These are phyloP conservation scores for Villa cingulata DNA, from an alignment of 2,888 invertebrate genomes.

Conservation along the genomic window DNA sequence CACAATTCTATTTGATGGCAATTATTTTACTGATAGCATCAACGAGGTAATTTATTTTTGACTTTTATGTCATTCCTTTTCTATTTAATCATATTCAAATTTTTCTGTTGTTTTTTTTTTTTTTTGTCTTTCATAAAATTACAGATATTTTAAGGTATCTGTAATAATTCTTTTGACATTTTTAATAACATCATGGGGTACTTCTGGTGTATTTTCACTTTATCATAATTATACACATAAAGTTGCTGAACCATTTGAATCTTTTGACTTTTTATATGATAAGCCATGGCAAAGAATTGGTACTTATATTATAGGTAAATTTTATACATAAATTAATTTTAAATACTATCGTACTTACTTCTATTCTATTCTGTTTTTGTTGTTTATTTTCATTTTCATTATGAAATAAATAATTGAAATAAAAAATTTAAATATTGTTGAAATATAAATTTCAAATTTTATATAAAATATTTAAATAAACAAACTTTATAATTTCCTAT, in stretches of 20 bases:
- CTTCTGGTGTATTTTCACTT: slow-evolving; percentile 60
- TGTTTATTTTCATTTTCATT: too few species aligned
- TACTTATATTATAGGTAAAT: slow-evolving; percentile 63
- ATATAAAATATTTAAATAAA: too few species aligned
- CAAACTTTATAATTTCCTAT: too few species aligned
- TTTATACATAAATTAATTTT: too few species aligned
- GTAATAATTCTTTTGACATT: slow-evolving; percentile 43
- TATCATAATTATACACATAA: slow-evolving; percentile 58
- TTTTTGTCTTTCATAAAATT: background rate
- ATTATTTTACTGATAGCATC: slow-evolving; percentile 50
- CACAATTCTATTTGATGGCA: slow-evolving; percentile 61
- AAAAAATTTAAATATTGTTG: too few species aligned
- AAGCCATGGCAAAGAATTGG: slow-evolving; percentile 75
- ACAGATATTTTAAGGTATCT: slow-evolving; percentile 51
- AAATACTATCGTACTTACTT: too few species aligned
- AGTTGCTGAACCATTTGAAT: slow-evolving; percentile 67
- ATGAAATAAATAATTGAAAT: too few species aligned
- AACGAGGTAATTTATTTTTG: slow-evolving; percentile 42
- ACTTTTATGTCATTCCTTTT: too few species aligned
- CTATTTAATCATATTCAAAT: background rate
- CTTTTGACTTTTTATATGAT: slow-evolving; percentile 70
- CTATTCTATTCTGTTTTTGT: too few species aligned
- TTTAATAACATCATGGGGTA: slow-evolving; percentile 58
- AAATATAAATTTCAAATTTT: too few species aligned
- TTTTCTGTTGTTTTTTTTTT: background rate